These are phyloP conservation scores for Clostera curtula DNA, from an alignment of 2,888 invertebrate genomes.

Conservation along the genomic window DNA sequence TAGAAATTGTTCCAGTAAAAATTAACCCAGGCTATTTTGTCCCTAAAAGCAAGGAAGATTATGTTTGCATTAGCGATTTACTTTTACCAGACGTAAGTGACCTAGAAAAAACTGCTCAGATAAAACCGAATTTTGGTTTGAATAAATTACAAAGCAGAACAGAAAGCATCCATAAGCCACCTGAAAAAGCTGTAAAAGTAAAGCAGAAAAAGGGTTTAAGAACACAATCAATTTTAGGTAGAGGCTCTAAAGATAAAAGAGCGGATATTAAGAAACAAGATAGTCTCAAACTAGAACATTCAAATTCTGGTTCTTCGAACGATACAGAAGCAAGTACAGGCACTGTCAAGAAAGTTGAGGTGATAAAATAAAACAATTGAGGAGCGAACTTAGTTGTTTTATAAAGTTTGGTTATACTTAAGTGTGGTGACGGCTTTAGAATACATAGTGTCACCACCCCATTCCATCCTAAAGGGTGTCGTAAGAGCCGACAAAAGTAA, in stretches of 20 bases:
- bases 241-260: conserved; percentile 37
- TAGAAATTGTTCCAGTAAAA: conserved; percentile 64
- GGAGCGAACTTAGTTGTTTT: not conserved
- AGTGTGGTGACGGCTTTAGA: no score
- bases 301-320: conserved; percentile 76
- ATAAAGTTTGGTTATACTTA: not conserved
- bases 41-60: conserved; percentile 49
- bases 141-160: conserved; percentile 60
- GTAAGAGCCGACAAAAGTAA: no score
- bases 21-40: conserved; percentile 41
- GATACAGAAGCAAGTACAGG: conserved; percentile 70
- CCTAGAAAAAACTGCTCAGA: conserved; percentile 57
- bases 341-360: conserved; percentile 56
- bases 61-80: conserved; percentile 55
- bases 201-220: conserved; percentile 48
- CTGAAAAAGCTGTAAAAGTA: conserved; percentile 57
- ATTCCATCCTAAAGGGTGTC: no score
- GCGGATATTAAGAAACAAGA: conserved; percentile 31
- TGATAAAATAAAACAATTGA: conserved; percentile 32
- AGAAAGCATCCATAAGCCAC: conserved; percentile 59
- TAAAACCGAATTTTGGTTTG: conserved; percentile 59
- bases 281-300: conserved; percentile 58
- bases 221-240: conserved; percentile 42
- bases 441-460: no score
- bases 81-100: conserved; percentile 49